Evolutionary conservation across 2,113 vertebrate species (phyloP), one percentile per base, ranked within the genome.

Genomic region (Pygoscelis antarcticus): DNA sequence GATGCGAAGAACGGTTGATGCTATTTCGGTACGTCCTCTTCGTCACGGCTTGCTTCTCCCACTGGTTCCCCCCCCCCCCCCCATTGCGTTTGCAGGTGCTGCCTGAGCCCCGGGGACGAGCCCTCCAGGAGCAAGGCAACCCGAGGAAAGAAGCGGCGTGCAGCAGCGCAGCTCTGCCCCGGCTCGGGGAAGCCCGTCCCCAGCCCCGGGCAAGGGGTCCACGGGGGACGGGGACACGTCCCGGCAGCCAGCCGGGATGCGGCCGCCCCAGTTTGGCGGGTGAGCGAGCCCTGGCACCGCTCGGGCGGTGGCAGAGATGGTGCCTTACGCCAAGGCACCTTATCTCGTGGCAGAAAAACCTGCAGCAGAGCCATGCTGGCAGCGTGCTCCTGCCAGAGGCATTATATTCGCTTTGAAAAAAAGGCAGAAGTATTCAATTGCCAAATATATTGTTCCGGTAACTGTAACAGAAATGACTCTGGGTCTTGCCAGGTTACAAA

Each of bases 371-470:
- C 16, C 2, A 1, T 2, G 27, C 60, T 92, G 90, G 90, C 83
- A 89, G 36, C 0, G 0, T 36, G 52, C 16, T 42, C 44, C 36
- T 89, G 81, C 94, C 94, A 92, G 88, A 70, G 89, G 76, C 92
- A 74, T 74, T 74, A 64, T 62, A 80, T 66, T 87, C 72, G 7
- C 92, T 89, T 95, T 78, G 95, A 90, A 90, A 78, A 87, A 95
- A 90, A 49, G 27, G 13, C 52, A 69, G 89, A 36, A 57, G 88
- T 25, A 26, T 75, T 94, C 64, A 62, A 49, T 77, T 94, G 96
- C 92, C 96, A 97, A 89, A 77, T 34, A 42, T 68, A 95, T 98
- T 98, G 98, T 98, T 97, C 91, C 34, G 7, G 65, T 60, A 71
- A 74, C 26, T 29, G 51, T 38, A 54, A 26, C 87, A 89, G 92